Conservation (phyloP, 2,888 invertebrate genomes). For the Charanyca ferruginea region DNA sequence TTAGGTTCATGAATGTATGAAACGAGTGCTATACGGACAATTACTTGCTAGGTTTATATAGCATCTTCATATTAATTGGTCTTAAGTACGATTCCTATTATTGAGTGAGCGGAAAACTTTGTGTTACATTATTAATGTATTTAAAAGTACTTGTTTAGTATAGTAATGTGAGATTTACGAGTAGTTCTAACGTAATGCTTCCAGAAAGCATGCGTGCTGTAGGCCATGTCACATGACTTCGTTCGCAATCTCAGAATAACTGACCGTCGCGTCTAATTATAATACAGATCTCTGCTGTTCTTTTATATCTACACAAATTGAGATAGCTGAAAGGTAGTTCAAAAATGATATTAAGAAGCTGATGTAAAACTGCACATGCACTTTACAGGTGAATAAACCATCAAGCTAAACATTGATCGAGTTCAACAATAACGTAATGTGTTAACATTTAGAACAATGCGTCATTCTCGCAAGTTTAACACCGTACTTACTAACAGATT, state of each 20-base stretch:
- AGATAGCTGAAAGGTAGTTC: conserved; percentile 28
- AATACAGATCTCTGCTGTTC: conserved; percentile 74
- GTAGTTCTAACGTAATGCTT: conserved; percentile 48
- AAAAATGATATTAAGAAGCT: conserved; percentile 38
- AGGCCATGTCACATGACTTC: conserved; percentile 82
- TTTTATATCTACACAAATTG: conserved; percentile 50
- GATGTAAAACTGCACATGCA: neutral
- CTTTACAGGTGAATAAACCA: conserved; percentile 14
- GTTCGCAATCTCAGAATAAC: conserved; percentile 86
- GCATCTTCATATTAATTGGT: conserved; percentile 49
- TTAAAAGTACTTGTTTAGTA: conserved; percentile 36
- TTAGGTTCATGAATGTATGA: conserved; percentile 45
- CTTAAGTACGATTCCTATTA: conserved; percentile 40
- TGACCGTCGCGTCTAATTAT: conserved; percentile 87
- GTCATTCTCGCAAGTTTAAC: conserved; percentile 26
- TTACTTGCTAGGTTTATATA: conserved; percentile 34
- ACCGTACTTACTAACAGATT: conserved; percentile 17
- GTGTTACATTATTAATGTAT: conserved; percentile 31
- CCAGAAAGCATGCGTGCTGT: conserved; percentile 67
- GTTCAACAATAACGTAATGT: conserved; percentile 36
- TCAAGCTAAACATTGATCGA: conserved; percentile 17
- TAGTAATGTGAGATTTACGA: conserved; percentile 56
- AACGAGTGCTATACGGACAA: conserved; percentile 41
- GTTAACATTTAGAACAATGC: conserved; percentile 50
- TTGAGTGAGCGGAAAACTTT: conserved; percentile 49